phyloP scores from a whole-genome alignment of 1,140 invertebrate genomes.

The Aphaenogaster rudis region DNA sequence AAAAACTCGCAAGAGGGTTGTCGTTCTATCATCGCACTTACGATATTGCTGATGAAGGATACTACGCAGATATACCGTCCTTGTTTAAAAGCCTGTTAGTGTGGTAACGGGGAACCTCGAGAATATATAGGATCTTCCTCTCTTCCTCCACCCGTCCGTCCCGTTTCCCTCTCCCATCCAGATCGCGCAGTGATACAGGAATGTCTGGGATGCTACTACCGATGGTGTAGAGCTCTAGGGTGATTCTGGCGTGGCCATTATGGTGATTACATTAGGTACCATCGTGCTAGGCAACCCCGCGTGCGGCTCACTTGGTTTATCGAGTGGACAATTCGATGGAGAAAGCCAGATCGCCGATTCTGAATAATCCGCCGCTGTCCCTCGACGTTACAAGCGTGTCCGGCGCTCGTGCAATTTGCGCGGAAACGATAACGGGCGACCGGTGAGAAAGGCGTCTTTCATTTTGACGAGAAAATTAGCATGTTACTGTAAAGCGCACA shows the following conservation, averaged over 20 bases:
- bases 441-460: slow-evolving; percentile 53
- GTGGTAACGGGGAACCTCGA: slow-evolving; percentile 60
- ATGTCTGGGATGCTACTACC: slow-evolving; percentile 74
- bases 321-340: slow-evolving; percentile 70
- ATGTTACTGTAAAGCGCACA: slow-evolving; percentile 46
- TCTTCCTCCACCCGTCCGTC: background rate
- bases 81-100: slow-evolving; percentile 74
- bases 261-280: slow-evolving; percentile 77
- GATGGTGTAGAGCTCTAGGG: slow-evolving; percentile 65
- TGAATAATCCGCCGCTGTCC: slow-evolving; percentile 57
- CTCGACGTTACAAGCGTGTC: slow-evolving; percentile 24
- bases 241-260: slow-evolving; percentile 73
- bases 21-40: background rate
- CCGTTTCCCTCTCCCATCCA: slow-evolving; percentile 29
- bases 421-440: slow-evolving; percentile 37
- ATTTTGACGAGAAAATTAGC: slow-evolving; percentile 52
- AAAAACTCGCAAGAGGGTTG: background rate
- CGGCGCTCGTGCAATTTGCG: slow-evolving; percentile 41
- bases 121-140: slow-evolving; percentile 44
- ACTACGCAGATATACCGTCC: slow-evolving; percentile 36
- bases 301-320: slow-evolving; percentile 67
- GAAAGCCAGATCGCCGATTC: slow-evolving; percentile 63
- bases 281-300: slow-evolving; percentile 60
- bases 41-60: slow-evolving; percentile 57
- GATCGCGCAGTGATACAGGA: slow-evolving; percentile 74